Conservation (phyloP, 2,113 vertebrate species). For the Cranoglanis bouderius region DNA sequence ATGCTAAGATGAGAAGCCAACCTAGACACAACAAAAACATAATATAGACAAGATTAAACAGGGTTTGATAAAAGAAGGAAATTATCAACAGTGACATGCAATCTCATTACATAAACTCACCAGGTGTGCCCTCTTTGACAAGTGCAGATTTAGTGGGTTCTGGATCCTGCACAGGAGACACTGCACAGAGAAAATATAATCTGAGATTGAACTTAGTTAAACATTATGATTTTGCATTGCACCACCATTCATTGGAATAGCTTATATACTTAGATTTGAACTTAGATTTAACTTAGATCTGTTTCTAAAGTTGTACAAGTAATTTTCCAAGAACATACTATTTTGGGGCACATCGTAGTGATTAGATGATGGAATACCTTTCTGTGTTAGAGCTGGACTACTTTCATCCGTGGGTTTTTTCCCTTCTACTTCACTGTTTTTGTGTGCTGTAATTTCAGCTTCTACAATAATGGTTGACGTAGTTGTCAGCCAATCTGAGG, state of each 20-base stretch:
- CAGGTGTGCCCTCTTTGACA: conserved; percentile 14
- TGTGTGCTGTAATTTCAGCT: neutral
- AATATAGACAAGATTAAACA: neutral
- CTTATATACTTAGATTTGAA: neutral
- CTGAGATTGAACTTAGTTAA: neutral
- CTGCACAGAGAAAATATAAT: neutral
- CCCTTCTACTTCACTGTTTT: neutral
- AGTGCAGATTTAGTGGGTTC: neutral
- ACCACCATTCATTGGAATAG: neutral
- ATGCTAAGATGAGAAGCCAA: conserved; percentile 51
- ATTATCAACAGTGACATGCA: neutral
- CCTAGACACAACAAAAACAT: conserved; percentile 7
- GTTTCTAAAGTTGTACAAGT: neutral
- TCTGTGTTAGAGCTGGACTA: neutral
- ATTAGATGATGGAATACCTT: conserved; percentile 14
- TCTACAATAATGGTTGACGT: neutral
- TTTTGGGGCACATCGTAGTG: neutral
- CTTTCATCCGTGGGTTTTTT: neutral
- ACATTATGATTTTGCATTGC: neutral
- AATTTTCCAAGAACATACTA: neutral
- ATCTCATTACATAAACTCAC: conserved; percentile 32
- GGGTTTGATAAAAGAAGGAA: neutral
- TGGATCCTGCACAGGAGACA: too few species aligned
- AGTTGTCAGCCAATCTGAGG: neutral
- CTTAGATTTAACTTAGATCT: neutral